Percentiles rank a stretch among this genome's conserved stretches.
Evolutionary conservation across 2,797 vertebrate genomes (phyloP).

Genomic region (Vespertilio murinus): DNA sequence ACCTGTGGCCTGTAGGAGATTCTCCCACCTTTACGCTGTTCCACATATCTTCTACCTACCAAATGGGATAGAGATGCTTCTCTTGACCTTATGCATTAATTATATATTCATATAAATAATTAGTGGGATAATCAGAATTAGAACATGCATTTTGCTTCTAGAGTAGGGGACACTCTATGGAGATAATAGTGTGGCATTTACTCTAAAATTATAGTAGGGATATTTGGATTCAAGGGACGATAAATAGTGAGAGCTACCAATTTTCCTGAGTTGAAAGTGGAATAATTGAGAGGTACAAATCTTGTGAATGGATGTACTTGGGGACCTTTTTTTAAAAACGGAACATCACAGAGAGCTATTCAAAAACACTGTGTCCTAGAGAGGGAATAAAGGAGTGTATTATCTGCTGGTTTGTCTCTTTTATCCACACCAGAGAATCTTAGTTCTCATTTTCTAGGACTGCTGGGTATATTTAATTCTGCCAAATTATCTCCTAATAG

Average conservation of each 20-base stretch:
- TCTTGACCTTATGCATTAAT: not conserved
- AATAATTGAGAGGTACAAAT: not conserved
- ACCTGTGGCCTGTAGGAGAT: not conserved
- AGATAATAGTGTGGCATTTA: not conserved
- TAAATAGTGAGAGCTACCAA: not conserved
- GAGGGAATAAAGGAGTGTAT: not conserved
- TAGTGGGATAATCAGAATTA: not conserved
- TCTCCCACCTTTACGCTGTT: not conserved
- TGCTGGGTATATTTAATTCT: not conserved
- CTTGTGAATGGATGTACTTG: not conserved
- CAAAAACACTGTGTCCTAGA: not conserved
- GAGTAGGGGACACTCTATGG: not conserved
- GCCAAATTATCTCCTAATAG: not conserved
- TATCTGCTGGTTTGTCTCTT: not conserved
- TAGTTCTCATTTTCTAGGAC: conserved; percentile 36
- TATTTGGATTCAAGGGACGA: not conserved
- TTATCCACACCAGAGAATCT: not conserved
- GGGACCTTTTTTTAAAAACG: not conserved
- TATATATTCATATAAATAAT: not conserved
- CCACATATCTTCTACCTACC: not conserved
- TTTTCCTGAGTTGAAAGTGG: not conserved
- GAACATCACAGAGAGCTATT: conserved; percentile 27
- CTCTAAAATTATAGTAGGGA: not conserved
- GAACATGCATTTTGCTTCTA: not conserved
- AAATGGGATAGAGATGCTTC: not conserved